phyloP scores from a whole-genome alignment of 1,140 invertebrate genomes.

The Theocolax elegans region DNA sequence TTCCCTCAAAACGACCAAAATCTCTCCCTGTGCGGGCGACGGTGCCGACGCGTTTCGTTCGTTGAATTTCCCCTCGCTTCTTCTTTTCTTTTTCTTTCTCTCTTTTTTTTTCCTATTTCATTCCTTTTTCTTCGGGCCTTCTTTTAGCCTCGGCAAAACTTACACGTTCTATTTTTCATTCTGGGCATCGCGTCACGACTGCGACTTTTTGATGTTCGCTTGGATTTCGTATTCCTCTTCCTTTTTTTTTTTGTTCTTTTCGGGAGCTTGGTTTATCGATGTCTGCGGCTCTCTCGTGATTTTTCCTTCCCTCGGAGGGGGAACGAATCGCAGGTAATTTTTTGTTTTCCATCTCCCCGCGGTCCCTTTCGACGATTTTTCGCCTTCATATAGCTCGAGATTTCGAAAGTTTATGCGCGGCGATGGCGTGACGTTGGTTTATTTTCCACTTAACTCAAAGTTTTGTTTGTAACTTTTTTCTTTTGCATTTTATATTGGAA shows the following conservation, averaged over 20 bases:
- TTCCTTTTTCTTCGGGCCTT: neutral
- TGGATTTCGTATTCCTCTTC: no score
- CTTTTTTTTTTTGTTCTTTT: neutral
- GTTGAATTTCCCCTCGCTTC: neutral
- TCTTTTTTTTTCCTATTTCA: neutral
- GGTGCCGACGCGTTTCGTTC: no score
- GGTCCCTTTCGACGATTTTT: neutral
- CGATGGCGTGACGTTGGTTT: conserved; percentile 16
- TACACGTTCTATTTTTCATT: conserved; percentile 14
- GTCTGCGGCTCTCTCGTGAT: conserved; percentile 26
- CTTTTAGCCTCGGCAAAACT: neutral
- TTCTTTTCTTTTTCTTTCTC: neutral
- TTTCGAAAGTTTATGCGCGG: conserved; percentile 26
- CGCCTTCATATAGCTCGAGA: neutral
- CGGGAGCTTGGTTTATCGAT: conserved; percentile 13
- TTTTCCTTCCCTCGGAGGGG: neutral
- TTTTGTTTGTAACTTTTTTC: neutral
- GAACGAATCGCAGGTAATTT: conserved; percentile 27
- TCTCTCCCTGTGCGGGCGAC: no score
- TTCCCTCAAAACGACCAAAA: no score
- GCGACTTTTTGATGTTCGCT: conserved; percentile 1
- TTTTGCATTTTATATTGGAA: neutral
- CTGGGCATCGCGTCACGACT: neutral
- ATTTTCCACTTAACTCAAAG: conserved; percentile 10
- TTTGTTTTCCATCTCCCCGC: neutral